Evolutionary conservation across 2,888 invertebrate species (phyloP).

Genomic region (Trissonchulus sp.): DNA sequence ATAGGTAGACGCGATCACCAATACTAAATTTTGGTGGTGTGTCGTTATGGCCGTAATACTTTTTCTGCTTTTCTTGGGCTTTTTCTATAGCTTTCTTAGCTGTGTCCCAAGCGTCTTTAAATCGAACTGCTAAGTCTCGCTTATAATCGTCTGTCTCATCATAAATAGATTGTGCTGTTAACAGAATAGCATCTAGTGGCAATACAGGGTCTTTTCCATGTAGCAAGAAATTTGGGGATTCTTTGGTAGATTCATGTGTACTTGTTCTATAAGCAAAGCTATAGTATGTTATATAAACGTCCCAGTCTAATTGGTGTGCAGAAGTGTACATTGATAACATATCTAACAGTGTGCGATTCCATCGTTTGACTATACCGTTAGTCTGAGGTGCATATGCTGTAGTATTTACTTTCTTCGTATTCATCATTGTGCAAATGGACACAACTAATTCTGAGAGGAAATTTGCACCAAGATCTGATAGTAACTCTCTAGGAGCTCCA

Average conservation of each 20-base stretch:
- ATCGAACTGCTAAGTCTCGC: neutral
- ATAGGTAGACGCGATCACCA: neutral
- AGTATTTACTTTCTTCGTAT: slow-evolving; percentile 6
- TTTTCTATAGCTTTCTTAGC: neutral
- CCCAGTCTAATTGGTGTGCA: slow-evolving; percentile 31
- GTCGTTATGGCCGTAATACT: neutral
- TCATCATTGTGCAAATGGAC: neutral
- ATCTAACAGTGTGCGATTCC: slow-evolving; percentile 32
- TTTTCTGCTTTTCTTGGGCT: slow-evolving; percentile 11
- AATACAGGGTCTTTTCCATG: neutral
- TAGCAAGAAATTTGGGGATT: slow-evolving; percentile 28
- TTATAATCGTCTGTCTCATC: neutral
- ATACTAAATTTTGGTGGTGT: slow-evolving; percentile 2
- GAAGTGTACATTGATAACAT: slow-evolving; percentile 23
- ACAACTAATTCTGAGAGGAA: neutral
- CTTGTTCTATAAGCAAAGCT: slow-evolving; percentile 32
- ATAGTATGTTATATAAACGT: slow-evolving; percentile 30
- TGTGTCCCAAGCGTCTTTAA: neutral
- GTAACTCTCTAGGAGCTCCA: slow-evolving; percentile 15
- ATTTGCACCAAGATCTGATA: neutral
- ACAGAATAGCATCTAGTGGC: neutral
- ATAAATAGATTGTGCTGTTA: neutral
- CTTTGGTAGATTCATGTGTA: slow-evolving; percentile 28
- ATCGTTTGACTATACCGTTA: slow-evolving; percentile 35
- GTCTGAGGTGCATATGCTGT: slow-evolving; percentile 33